These are phyloP conservation scores for Pseudococcus longispinus DNA, from an alignment of 2,888 invertebrate genomes.

Conservation along the genomic window DNA sequence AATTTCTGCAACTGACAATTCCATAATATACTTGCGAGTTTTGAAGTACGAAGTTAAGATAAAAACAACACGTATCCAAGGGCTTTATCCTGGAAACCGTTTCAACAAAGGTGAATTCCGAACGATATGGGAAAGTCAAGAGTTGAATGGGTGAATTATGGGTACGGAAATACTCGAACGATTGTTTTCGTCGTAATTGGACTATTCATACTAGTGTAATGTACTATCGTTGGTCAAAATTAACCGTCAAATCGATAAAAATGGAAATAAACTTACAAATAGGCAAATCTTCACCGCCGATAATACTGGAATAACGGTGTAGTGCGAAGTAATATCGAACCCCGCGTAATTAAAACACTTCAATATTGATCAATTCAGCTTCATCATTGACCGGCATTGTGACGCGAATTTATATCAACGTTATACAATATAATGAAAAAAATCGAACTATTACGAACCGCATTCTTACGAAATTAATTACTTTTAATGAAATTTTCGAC, in stretches of 20 bases:
- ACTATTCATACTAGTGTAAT: too few species aligned
- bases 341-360: constrained; percentile 3
- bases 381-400: constrained; percentile 20
- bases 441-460: neutral
- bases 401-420: constrained; percentile 13
- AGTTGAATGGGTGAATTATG: neutral
- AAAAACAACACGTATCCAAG: neutral
- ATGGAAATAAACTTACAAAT: neutral
- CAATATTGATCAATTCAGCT: constrained; percentile 20
- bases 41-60: neutral
- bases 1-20: constrained; percentile 35
- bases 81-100: neutral
- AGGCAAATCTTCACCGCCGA: neutral
- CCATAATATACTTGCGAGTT: neutral
- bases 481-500: neutral
- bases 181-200: neutral
- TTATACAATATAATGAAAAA: neutral
- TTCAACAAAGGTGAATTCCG: neutral
- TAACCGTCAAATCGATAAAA: neutral
- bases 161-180: neutral
- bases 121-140: neutral
- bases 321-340: neutral
- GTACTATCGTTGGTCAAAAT: neutral
- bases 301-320: neutral
- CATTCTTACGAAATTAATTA: constrained; percentile 7